Evolutionary conservation across 2,888 invertebrate species (phyloP), one percentile per base, ranked within the genome.

Genomic region (Asteroscopus sphinx): DNA sequence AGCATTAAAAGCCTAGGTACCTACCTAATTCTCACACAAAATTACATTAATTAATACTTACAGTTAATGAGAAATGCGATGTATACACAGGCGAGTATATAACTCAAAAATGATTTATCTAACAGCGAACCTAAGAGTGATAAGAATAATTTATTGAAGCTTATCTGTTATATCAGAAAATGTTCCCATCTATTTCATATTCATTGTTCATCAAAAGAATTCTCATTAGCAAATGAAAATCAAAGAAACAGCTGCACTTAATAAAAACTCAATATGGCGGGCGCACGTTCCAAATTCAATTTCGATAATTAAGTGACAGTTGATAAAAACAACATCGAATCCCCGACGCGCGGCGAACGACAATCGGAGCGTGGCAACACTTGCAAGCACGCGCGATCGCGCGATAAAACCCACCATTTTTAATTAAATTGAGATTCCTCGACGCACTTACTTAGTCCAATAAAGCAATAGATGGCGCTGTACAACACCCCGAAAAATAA

Each of bases 361-460:
- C 86, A 83, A 85, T 85, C 87, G 86, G 80, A 85, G 88, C 91
- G 92, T 90, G 88, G 85, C 91, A 82, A 81, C 90, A 90, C 89
- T 91, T 85, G 68, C 82, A 68, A 77, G 80, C 89, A 88, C 85
- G 89, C 86, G 89, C 87, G 87, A 88, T 89, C 75, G 59, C 59
- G 58, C 82, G 90, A 91, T 90, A 90, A 88, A 85, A 78, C 82
- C 82, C 83, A 83, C 83, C 85, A 82, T 83, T 88, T 93, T 92
- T 93, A 93, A 93, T 93, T 93, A 90, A 93, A 93, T 93, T 89
- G 91, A 87, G 90, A 93, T 91, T 92, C 90, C 87, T 67, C 74
- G 77, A 80, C 82, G 77, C 77, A 78, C 78, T 72, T 73, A 77
- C 79, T 79, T 73, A 78, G 80, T 81, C 81, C 81, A 85, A 82